Base-by-base conservation (phyloP, 1,140 invertebrate genomes). In the Drosophila grimshawi region DNA sequence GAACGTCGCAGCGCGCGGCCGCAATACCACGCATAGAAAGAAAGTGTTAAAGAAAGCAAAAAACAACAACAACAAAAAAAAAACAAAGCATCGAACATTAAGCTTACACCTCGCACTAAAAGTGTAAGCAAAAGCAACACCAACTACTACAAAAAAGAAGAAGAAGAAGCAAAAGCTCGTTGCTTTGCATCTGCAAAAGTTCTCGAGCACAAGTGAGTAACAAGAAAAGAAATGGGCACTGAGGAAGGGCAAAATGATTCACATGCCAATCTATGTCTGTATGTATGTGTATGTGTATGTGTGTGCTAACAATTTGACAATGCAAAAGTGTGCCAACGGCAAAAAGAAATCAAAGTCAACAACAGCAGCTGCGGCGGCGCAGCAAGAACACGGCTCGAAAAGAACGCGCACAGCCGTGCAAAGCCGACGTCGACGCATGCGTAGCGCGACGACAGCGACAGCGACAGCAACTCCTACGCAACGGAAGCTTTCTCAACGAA, bases 401-500 rank as follows among this genome's bases (percentile, higher is more conserved):
- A 64, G 48, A 65, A 65, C 48, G 55, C 45, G 33, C 33, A 64
- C 41, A 45, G 79, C 39, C 55, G n/a, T 62, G 10, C 32, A 45
- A 30, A 11, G n/a, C 30, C 55, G 32, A 43, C 46, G 35, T 19
- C 48, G 4, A 51, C 61, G 53, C 30, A 27, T 37, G 43, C 52
- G 63, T 27, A 56, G 32, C 53, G 32, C 53, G 29, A 48, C 39
- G 29, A 59, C 51, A 6, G 19, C 5, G 52, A 29, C 27, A 19
- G 10, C 56, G 45, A 56, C 63, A 3, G 33, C 64, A 56, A 66
- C 73, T 59, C 73, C 59, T 60, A 73, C 64, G 71, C 62, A 46
- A 8, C 39, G 61, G 66, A 88, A 80, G 85, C 85, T 88, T 88
- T 88, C 83, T 88, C 80, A 88, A 88, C 64, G 83, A 88, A 88